Percentiles rank a stretch among this genome's conserved stretches.
Evolutionary conservation across 2,113 vertebrate species (phyloP).

Genomic region (Epinephelus fuscoguttatus): DNA sequence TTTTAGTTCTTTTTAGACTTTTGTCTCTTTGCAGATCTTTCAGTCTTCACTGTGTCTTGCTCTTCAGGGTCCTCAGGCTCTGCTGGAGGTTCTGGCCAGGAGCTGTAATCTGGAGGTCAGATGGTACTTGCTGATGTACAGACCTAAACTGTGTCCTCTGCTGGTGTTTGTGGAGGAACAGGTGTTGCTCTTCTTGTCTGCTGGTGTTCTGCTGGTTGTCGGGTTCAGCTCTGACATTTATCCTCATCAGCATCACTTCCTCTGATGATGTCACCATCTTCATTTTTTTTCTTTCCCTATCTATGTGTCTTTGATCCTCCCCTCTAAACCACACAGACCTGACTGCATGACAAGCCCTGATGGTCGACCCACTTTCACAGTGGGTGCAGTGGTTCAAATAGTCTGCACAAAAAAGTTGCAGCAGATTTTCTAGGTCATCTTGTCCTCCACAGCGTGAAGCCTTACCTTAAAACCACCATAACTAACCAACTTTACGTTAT

Average conservation of each 20-base stretch:
- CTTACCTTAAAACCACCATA: neutral
- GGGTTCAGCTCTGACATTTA: slow-evolving; percentile 37
- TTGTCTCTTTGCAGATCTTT: neutral
- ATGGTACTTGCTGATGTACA: neutral
- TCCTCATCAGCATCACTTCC: slow-evolving; percentile 16
- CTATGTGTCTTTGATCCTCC: slow-evolving; percentile 43
- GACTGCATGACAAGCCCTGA: slow-evolving; percentile 18
- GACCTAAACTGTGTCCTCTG: neutral
- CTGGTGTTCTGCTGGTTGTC: neutral
- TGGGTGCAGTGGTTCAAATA: neutral
- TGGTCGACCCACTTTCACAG: slow-evolving; percentile 59
- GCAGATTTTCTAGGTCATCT: slow-evolving; percentile 61
- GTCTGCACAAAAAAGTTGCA: neutral
- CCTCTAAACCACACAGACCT: slow-evolving; percentile 44
- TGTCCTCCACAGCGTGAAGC: too few species aligned
- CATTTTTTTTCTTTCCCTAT: neutral
- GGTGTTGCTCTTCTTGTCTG: neutral
- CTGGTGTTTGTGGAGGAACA: neutral
- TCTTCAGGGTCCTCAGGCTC: neutral
- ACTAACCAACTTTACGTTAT: neutral
- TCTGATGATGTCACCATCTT: slow-evolving; percentile 52
- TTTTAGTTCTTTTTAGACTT: neutral
- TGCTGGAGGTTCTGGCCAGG: slow-evolving; percentile 39
- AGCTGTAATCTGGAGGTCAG: neutral
- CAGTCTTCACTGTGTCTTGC: neutral